Conservation (phyloP, 2,113 vertebrate genomes). For the Gadus macrocephalus region DNA sequence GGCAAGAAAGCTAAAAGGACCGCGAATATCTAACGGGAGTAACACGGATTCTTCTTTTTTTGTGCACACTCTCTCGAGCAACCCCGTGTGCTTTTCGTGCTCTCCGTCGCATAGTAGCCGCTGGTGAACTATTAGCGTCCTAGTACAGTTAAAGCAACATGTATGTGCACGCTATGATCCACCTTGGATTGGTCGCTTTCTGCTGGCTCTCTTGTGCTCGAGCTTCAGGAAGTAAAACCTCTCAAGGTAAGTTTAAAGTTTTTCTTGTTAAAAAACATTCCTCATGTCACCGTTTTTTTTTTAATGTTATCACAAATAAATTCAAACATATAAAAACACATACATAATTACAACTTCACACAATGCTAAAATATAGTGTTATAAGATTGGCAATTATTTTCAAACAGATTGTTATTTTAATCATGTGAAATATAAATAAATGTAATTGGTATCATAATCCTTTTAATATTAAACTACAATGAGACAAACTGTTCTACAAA, state of each 20-base stretch:
- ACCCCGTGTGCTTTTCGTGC: slow-evolving; percentile 36
- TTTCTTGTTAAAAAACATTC: too few relatives aligned
- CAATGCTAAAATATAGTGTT: too few relatives aligned
- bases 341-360: too few relatives aligned
- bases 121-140: slow-evolving; percentile 41
- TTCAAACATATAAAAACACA: too few relatives aligned
- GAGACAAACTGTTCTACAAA: slow-evolving; percentile 14
- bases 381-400: too few relatives aligned
- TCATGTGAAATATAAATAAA: slow-evolving; percentile 8
- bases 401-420: not conserved
- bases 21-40: slow-evolving; percentile 26
- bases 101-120: slow-evolving; percentile 31
- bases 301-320: too few relatives aligned
- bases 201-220: slow-evolving; percentile 81
- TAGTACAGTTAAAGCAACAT: slow-evolving; percentile 62
- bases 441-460: slow-evolving; percentile 21
- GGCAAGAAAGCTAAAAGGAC: slow-evolving; percentile 21
- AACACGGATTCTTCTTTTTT: slow-evolving; percentile 16
- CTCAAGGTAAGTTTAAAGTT: slow-evolving; percentile 82
- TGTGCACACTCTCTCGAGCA: slow-evolving; percentile 32
- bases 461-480: not conserved
- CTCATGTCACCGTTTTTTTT: too few relatives aligned
- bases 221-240: slow-evolving; percentile 79
- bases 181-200: slow-evolving; percentile 81
- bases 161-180: slow-evolving; percentile 75